These are phyloP conservation scores for Anagyrus pseudococci DNA, from an alignment of 2,888 invertebrate genomes.

Conservation along the genomic window DNA sequence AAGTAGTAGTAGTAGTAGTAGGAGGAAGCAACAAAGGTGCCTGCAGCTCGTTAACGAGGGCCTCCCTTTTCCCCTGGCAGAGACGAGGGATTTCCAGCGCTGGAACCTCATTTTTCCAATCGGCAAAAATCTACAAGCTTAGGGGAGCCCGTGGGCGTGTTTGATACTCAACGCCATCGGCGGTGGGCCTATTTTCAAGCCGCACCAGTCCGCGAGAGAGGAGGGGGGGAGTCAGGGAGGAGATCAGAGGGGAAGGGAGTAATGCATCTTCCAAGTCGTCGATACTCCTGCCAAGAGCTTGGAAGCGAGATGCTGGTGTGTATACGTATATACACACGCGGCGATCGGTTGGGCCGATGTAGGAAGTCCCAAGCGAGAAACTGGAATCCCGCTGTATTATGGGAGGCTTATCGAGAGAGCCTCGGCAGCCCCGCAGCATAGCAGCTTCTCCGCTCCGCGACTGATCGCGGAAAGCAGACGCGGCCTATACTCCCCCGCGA, in stretches of 20 bases:
- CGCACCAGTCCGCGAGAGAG: too few relatives aligned
- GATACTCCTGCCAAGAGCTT: neutral
- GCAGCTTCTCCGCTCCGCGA: too few relatives aligned
- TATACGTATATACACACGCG: neutral
- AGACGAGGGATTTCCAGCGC: neutral
- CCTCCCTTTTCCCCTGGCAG: neutral
- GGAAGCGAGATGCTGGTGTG: conserved; percentile 1
- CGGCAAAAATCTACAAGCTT: conserved; percentile 4
- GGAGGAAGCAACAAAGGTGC: conserved; percentile 23
- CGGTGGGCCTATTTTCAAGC: too few relatives aligned
- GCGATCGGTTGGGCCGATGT: conserved; percentile 8
- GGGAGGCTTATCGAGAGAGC: too few relatives aligned
- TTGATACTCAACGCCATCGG: neutral
- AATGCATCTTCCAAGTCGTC: neutral
- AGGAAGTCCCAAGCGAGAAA: conserved; percentile 9
- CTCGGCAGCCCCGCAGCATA: too few relatives aligned
- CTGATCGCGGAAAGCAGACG: too few relatives aligned
- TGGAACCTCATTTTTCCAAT: neutral
- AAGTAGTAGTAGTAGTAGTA: too few relatives aligned
- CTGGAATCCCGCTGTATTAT: too few relatives aligned
- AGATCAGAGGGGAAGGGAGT: too few relatives aligned
- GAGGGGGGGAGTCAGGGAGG: too few relatives aligned
- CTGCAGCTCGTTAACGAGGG: conserved; percentile 21
- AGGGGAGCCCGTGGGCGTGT: neutral
- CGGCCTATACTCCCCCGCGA: too few relatives aligned